Evolutionary conservation across 1,140 invertebrate species (phyloP).

Genomic region (Pissodes strobi): DNA sequence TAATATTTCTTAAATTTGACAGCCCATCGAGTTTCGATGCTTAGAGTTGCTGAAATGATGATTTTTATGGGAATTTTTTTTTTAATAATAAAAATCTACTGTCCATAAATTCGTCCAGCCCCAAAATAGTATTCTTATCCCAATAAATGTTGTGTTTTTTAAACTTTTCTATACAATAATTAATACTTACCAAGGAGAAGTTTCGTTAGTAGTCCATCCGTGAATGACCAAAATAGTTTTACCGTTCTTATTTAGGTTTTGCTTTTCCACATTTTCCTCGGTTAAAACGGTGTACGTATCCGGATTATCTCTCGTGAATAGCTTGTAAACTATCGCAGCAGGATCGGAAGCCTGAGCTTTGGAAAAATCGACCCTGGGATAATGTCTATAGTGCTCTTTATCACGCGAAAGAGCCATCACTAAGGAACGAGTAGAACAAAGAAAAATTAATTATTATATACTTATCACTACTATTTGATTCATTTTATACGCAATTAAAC

Average conservation of each 20-base stretch:
- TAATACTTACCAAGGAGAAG: conserved; percentile 30
- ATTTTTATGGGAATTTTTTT: neutral
- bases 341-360: neutral
- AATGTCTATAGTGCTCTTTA: too few relatives aligned
- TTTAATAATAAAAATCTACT: neutral
- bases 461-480: too few relatives aligned
- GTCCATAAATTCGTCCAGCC: neutral
- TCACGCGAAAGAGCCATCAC: too few relatives aligned
- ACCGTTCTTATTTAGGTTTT: conserved; percentile 3
- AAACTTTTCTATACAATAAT: too few relatives aligned
- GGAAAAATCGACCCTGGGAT: neutral
- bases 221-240: conserved; percentile 39
- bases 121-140: too few relatives aligned
- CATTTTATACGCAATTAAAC: too few relatives aligned
- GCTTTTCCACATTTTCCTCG: conserved; percentile 17
- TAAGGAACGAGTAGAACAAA: too few relatives aligned
- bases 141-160: too few relatives aligned
- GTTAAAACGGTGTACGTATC: conserved; percentile 2
- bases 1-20: too few relatives aligned
- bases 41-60: too few relatives aligned
- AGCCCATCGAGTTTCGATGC: too few relatives aligned
- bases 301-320: conserved; percentile 9
- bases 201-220: conserved; percentile 36
- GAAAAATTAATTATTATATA: too few relatives aligned
- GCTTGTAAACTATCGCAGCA: conserved; percentile 1